Base-by-base conservation (phyloP, 2,113 vertebrate species). In the Ahaetulla prasina region DNA sequence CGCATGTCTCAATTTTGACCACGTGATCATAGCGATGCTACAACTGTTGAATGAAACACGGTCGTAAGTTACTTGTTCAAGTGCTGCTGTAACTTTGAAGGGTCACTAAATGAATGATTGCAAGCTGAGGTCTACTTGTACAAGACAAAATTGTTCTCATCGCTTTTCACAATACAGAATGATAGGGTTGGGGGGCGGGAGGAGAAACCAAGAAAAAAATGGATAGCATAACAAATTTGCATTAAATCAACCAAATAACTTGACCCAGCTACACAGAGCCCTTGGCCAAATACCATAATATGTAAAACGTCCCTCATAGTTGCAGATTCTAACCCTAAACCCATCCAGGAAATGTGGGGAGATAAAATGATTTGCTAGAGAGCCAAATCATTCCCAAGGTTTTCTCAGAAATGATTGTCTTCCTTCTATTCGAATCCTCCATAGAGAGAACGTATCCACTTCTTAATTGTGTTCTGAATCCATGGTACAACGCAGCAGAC, bases 401-500 rank as follows among this genome's bases (percentile, higher is more conserved):
- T 25, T 74, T 87, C 87, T 74, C 68, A 8, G 8, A 23, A 53
- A 20, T 14, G 30, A 22, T 0, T 1, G 1, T 49, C 27, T 47
- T n/a, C 47, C 47, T 35, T 89, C 43, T 35, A 7, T 23, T 12
- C 30, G 63, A 12, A 50, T 85, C 53, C 12, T 10, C 4, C n/a
- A n/a, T n/a, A 3, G 25, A 20, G 0, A 8, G 3, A 52, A n/a
- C 27, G 45, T 89, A 45, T 89, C 39, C 43, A 63, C 0, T 85
- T 57, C 22, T 30, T 63, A 39, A 90, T 86, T 1, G 92, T 92
- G 3, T 52, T 27, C 84, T 63, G 23, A 74, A 92, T 92, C 92
- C 92, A 92, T 0, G 92, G 88, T 14, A 90, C 54, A 3, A 90
- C 20, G 1, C 92, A 92, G 54, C 92, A 92, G 8, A 90, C 92